Base-by-base conservation (phyloP, 2,113 vertebrate species). In the Platanista minor region DNA sequence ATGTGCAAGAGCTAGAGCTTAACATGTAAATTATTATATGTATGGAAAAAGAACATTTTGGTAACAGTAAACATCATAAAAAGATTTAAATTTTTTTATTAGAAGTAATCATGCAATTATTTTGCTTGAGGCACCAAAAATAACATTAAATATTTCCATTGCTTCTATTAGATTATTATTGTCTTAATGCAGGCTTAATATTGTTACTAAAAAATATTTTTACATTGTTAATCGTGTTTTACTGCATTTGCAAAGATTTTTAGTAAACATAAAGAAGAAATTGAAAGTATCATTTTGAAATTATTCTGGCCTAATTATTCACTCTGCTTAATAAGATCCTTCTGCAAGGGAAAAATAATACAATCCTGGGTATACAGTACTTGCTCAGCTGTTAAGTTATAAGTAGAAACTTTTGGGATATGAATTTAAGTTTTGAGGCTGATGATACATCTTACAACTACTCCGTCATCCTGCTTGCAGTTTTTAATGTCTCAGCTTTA, bases 301-400 rank as follows among this genome's bases (percentile, higher is more conserved):
- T 92, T 81, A 90, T 95, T 80, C 54, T 84, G 17, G 20, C 36
- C 2, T 36, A 90, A 14, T 95, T 92, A 95, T 88, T 91, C 33
- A 88, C 31, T 43, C 31, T 39, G 25, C 27, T 49, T 91, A 89
- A 91, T n/a, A 33, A 94, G 67, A 59, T 1, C 8, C n/a, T 84
- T 96, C 39, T 72, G 18, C 66, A 77, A 86, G 14, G 33, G 3
- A 77, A 82, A 66, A 5, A 81, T 49, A 5, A 61, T 15, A 20
- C 8, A 91, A 33, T 49, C 4, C 5, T 89, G 8, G 1, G 13
- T 85, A 69, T 66, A 66, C 21, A 64, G 14, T 62, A 69, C 43
- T 95, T 90, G 10, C 0, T 66, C 27, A 83, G 23, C 9, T 21
- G 41, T 61, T 91, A 52, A 43, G 52, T 25, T 85, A 62, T 39